These are phyloP conservation scores for Pituophis catenifer DNA, from an alignment of 2,113 vertebrate genomes.

Conservation along the genomic window DNA sequence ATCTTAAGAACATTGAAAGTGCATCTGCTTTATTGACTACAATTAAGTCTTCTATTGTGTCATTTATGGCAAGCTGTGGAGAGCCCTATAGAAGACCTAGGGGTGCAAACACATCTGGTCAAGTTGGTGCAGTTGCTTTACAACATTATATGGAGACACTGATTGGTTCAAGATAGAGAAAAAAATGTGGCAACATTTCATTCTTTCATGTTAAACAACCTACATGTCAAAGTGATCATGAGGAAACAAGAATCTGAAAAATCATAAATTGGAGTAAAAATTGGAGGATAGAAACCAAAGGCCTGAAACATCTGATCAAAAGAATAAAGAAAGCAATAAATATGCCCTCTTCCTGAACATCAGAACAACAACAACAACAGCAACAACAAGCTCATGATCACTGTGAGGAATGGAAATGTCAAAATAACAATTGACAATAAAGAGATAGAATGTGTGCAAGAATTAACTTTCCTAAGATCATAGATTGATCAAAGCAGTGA, in stretches of 20 bases:
- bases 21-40: neutral
- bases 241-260: neutral
- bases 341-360: neutral
- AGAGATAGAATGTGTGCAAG: neutral
- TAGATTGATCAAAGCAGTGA: too few relatives aligned
- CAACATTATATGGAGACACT: neutral
- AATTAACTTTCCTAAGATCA: neutral
- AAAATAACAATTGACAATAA: neutral
- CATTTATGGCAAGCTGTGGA: neutral
- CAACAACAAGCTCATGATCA: neutral
- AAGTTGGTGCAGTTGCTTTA: neutral
- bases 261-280: neutral
- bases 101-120: neutral
- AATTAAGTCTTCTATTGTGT: neutral
- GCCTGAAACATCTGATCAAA: neutral
- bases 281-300: neutral
- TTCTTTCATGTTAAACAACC: neutral
- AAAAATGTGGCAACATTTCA: neutral
- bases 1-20: neutral
- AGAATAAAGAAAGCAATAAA: neutral
- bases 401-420: neutral
- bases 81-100: neutral
- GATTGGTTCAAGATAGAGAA: neutral
- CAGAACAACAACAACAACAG: neutral
- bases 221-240: neutral